Evolutionary conservation across 1,140 invertebrate species (phyloP).

Genomic region (Megalopta genalis): DNA sequence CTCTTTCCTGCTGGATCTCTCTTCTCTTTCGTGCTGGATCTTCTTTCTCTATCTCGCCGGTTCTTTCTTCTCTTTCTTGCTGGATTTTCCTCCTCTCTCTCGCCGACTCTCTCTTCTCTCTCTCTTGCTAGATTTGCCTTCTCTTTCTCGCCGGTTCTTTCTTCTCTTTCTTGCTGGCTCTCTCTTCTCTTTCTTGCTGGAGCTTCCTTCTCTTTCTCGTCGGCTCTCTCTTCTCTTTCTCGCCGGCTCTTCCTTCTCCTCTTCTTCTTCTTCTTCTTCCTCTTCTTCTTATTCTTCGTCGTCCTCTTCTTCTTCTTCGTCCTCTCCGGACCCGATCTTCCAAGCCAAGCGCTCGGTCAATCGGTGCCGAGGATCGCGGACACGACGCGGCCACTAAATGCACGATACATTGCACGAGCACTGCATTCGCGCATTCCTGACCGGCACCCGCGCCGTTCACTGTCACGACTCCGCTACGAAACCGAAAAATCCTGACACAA

Average conservation of each 20-base stretch:
- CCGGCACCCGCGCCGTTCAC: not conserved
- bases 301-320: not conserved
- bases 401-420: slow-evolving; percentile 12
- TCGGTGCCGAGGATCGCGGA: slow-evolving; percentile 38
- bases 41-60: too few relatives aligned
- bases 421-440: slow-evolving; percentile 50
- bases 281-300: not conserved
- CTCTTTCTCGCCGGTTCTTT: not conserved
- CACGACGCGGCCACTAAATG: slow-evolving; percentile 39
- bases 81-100: too few relatives aligned
- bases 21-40: too few relatives aligned
- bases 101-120: too few relatives aligned
- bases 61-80: too few relatives aligned
- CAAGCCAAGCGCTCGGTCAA: slow-evolving; percentile 38
- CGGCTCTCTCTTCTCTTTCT: too few relatives aligned
- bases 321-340: not conserved
- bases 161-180: not conserved
- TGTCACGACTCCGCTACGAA: too few relatives aligned
- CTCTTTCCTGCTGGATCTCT: too few relatives aligned
- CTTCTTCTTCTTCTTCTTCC: not conserved
- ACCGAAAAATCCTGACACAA: too few relatives aligned
- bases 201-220: too few relatives aligned
- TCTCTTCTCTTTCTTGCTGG: not conserved
- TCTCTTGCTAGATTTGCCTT: too few relatives aligned
- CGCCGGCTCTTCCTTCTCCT: too few relatives aligned